Evolutionary conservation across 2,888 invertebrate species (phyloP), one percentile per base, ranked within the genome.

Genomic region (Steinernema carpocapsae): DNA sequence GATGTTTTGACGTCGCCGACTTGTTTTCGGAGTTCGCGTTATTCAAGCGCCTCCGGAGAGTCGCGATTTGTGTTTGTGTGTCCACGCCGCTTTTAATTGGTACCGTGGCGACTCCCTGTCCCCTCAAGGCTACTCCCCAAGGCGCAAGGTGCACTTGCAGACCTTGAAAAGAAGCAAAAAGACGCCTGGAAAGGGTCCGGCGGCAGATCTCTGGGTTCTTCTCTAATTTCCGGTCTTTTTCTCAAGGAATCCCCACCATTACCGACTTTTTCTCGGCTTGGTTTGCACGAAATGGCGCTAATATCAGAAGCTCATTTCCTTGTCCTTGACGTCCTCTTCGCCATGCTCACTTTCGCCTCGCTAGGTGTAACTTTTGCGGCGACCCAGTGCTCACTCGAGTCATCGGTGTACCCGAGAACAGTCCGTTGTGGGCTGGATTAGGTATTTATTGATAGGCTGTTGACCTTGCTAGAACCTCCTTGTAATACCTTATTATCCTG

Each of bases 261-360:
- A 6, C 37, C 37, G 37, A 37, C 37, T 37, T 37, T 37, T 37
- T 64, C 26, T 14, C 64, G 10, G 2, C 26, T 56, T 22, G n/a
- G 14, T 64, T 64, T 64, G 64, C 64, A 17, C 32, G 26, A 32
- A 64, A 64, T 32, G 64, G 17, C 64, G 29, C 64, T 64, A 64
- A 64, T 64, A 32, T 14, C 64, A 64, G 64, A 29, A 17, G 17
- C 64, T 22, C 64, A 17, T 17, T 12, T 29, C 64, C 29, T 29
- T 29, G 24, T 64, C 32, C 64, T 64, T 64, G 64, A 64, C 48
- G 26, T 29, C 64, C 29, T 64, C 4, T 24, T n/a, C 64, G 32
- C 64, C 64, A 12, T 10, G 7, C 52, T 52, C 37, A 17, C 29
- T 64, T 26, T 26, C 52, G 19, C 52, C 52, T n/a, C 52, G 52